These are phyloP conservation scores for Blera fallax DNA, from an alignment of 2,888 invertebrate genomes.

Conservation along the genomic window DNA sequence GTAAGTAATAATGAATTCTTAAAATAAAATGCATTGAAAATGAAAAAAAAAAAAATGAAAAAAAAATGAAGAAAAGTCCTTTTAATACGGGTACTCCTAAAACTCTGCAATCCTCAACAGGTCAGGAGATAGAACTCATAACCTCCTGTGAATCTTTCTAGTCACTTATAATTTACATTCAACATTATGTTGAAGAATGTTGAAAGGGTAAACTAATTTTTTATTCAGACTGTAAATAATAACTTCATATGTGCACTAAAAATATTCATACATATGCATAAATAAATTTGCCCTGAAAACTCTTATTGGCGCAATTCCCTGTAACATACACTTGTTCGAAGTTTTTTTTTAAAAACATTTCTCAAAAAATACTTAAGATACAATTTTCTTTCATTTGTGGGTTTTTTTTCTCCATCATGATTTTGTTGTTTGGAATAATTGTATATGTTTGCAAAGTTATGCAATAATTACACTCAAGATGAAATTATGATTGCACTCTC, in stretches of 20 bases:
- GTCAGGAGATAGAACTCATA: too few species aligned
- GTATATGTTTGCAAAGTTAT: slow-evolving; percentile 23
- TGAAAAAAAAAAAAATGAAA: too few species aligned
- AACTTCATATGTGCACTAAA: not conserved
- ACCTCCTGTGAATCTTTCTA: too few species aligned
- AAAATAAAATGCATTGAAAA: too few species aligned
- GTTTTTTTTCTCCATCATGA: slow-evolving; percentile 27
- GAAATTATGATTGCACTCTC: slow-evolving; percentile 17
- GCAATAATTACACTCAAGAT: slow-evolving; percentile 22
- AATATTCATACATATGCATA: not conserved
- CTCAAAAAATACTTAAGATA: not conserved
- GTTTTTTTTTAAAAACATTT: not conserved
- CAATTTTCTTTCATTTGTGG: slow-evolving; percentile 13
- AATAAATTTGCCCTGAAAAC: slow-evolving; percentile 6
- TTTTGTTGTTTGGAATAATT: slow-evolving; percentile 36
- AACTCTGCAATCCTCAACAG: too few species aligned
- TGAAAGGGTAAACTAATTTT: not conserved
- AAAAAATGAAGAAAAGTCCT: too few species aligned
- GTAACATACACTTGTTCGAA: not conserved
- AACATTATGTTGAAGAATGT: too few species aligned
- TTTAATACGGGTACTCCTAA: too few species aligned
- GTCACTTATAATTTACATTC: too few species aligned
- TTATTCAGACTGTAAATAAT: not conserved
- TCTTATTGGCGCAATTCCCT: not conserved
- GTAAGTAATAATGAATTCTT: too few species aligned